Evolutionary conservation across 92 coral and sea anemone genomes (phyloP).

Genomic region (Diadumene lineata): DNA sequence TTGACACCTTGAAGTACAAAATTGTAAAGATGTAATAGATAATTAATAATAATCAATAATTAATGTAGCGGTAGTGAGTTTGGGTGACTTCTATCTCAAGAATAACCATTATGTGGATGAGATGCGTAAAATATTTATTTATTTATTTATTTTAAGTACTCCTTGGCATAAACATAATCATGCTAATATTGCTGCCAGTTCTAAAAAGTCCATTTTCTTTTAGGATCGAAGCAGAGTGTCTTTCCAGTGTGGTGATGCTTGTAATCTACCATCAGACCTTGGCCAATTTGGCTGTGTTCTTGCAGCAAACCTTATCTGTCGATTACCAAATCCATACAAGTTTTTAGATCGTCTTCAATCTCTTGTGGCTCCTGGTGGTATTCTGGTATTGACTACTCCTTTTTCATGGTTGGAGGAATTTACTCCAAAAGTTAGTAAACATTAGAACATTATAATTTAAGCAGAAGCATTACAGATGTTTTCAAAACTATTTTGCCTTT

Average conservation of each 20-base stretch:
- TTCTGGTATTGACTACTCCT: slow-evolving; percentile 58
- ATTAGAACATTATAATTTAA: background rate
- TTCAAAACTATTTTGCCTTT: too few species aligned
- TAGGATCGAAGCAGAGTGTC: slow-evolving; percentile 62
- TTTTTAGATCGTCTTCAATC: slow-evolving; percentile 63
- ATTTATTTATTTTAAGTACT: too few species aligned
- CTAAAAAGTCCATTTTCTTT: background rate
- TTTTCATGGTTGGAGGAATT: slow-evolving; percentile 66
- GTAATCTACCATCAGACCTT: slow-evolving; percentile 62
- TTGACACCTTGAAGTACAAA: too few species aligned
- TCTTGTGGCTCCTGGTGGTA: slow-evolving; percentile 73
- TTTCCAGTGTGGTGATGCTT: slow-evolving; percentile 69
- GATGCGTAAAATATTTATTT: too few species aligned
- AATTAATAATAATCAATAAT: too few species aligned
- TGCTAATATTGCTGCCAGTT: too few species aligned
- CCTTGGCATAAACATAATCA: too few species aligned
- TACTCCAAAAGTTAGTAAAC: slow-evolving; percentile 56
- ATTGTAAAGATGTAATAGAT: too few species aligned
- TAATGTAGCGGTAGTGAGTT: too few species aligned
- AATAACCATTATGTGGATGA: too few species aligned
- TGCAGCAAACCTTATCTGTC: slow-evolving; percentile 70
- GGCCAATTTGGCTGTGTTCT: slow-evolving; percentile 80
- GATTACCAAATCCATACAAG: slow-evolving; percentile 69
- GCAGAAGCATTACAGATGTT: background rate
- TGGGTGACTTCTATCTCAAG: too few species aligned